These are phyloP conservation scores for Dunckerocampus dactyliophorus DNA, from an alignment of 2,113 vertebrate genomes.

Conservation along the genomic window DNA sequence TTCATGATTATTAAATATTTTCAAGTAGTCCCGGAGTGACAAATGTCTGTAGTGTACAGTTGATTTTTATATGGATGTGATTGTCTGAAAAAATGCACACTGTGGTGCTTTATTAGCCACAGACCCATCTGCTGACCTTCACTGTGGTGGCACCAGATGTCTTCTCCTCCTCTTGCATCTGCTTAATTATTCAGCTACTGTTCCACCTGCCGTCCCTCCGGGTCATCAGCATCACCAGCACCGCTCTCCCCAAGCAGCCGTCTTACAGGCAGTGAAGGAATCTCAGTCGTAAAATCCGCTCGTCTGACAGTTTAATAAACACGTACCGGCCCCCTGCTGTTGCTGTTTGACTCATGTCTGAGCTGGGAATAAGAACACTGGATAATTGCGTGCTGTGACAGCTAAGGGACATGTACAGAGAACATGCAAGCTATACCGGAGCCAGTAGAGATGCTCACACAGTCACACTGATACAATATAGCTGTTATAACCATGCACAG, in stretches of 20 bases:
- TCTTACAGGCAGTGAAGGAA: conserved; percentile 37
- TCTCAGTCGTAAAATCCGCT: conserved; percentile 34
- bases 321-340: conserved; percentile 23
- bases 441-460: conserved; percentile 15
- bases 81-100: conserved; percentile 7
- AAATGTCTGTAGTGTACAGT: conserved; percentile 13
- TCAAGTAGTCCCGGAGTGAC: conserved; percentile 5
- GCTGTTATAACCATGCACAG: conserved; percentile 3
- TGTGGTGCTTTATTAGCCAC: conserved; percentile 37
- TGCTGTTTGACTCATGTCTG: conserved; percentile 36
- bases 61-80: conserved; percentile 7
- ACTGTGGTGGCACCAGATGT: conserved; percentile 51
- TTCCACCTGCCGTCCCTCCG: conserved; percentile 40
- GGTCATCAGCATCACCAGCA: conserved; percentile 38
- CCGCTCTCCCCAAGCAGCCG: conserved; percentile 41
- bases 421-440: neutral
- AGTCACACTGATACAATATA: conserved; percentile 12
- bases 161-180: conserved; percentile 48
- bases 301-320: conserved; percentile 42
- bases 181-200: conserved; percentile 62
- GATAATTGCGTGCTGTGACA: conserved; percentile 44
- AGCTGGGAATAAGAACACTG: conserved; percentile 46
- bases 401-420: conserved; percentile 20
- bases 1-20: neutral
- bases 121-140: conserved; percentile 57